Base-by-base conservation (phyloP, 2,797 vertebrate genomes). In the Sebastes steindachneri region DNA sequence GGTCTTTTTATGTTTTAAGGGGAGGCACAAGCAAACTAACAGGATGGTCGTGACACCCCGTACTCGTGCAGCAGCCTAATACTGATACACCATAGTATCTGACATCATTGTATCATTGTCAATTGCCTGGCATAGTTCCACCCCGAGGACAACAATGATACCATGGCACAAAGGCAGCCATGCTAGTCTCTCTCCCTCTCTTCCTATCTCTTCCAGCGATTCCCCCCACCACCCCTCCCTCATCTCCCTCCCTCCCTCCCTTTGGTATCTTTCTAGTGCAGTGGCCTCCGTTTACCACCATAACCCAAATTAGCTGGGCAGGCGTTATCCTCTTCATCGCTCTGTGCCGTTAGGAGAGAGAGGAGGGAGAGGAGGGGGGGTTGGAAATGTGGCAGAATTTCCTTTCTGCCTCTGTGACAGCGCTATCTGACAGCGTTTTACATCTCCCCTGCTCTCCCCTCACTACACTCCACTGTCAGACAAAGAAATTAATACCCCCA, bases 401-500 rank as follows among this genome's bases (percentile, higher is more conserved):
- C 89, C 95, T 95, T 96, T 97, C 97, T 97, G 96, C 96, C 97
- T 95, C 93, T 96, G 97, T 99, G 97, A 98, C 97, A 97, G 96
- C 96, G 96, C 97, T 97, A 97, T 98, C 97, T 99, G 98, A 98
- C 97, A 98, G 96, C 97, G 96, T 98, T 98, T 97, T 97, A 98
- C 97, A 97, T 97, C 97, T 97, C 97, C 97, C 96, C 97, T 96
- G 96, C 96, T 94, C 96, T 95, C 97, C 97, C 97, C 97, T 97
- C 97, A 96, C 97, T 96, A 96, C 96, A 96, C 97, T 98, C 96
- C 97, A 96, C 97, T 97, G 97, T 97, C 97, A 99, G 97, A 98
- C 97, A 99, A 97, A 99, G 98, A 99, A 99, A 99, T 99, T 97
- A 99, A 99, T 99, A 99, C 98, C 98, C 98, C 97, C 97, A 99